Evolutionary conservation across 1,140 invertebrate species (phyloP), one percentile per base, ranked within the genome.

Genomic region (Hylaeus anthracinus): DNA sequence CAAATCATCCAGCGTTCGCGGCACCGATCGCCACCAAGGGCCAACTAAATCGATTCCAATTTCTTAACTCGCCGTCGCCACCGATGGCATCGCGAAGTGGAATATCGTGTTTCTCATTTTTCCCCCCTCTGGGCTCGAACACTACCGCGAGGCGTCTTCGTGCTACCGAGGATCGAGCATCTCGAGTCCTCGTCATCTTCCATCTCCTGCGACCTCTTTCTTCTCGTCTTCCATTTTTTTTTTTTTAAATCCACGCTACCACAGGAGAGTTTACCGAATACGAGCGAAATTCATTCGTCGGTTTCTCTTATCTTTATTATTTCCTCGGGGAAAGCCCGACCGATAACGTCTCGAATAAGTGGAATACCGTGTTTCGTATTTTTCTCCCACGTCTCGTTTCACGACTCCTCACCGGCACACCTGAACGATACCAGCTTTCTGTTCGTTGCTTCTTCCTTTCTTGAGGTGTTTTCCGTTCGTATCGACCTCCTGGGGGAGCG

Each of bases 81-180:
- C 39, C 43, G 51, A 79, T 12, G 26, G 58, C 55, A 8, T n/a
- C 45, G 37, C 72, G 67, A 48, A 87, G 81, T 87, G 73, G 84
- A 86, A 87, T 87, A 83, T 83, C 84, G 53, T 86, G 85, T 87
- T 81, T 43, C 58, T 61, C 69, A 78, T 77, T 77, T 83, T 69
- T 77, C 39, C 26, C 51, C 41, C n/a, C 82, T 37, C 5, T 55
- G 43, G 53, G 9, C 14, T 51, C 41, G 56, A 53, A 43, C n/a
- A 55, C 48, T 3, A 64, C 1, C 37, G 8, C 9, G 39, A 9
- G 43, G 10, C 14, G 43, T 75, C 81, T 58, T 58, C 43, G 45
- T 60, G 37, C 41, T 55, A 26, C 6, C 65, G 15, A 55, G 58
- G 53, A 37, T 51, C 60, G 71, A 26, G 63, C 48, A 14, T 43